Conservation (phyloP, 2,113 vertebrate genomes). For the Neotoma lepida region DNA sequence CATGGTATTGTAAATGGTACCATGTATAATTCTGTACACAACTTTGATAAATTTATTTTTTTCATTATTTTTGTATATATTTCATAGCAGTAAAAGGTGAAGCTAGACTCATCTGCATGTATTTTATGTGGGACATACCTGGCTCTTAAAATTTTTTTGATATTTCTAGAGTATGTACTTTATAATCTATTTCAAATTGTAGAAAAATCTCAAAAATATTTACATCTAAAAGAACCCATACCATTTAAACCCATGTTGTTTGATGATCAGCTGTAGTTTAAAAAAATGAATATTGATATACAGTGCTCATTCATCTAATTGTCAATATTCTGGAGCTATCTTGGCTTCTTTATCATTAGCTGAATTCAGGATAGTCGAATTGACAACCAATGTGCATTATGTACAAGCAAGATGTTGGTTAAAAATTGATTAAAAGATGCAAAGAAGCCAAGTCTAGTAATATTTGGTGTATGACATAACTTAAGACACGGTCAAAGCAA, state of each 20-base stretch:
- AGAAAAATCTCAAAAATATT: not conserved
- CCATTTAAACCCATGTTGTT: not conserved
- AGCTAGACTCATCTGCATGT: not conserved
- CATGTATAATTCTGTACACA: not conserved
- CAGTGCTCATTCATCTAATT: not conserved
- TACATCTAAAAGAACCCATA: not conserved
- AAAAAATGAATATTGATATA: not conserved
- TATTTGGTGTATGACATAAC: not conserved
- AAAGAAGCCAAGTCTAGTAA: not conserved
- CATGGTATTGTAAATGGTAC: not conserved
- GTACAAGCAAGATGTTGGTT: not conserved
- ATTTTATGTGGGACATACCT: not conserved
- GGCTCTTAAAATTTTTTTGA: not conserved
- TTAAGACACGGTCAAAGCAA: not conserved
- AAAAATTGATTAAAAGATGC: conserved; percentile 8
- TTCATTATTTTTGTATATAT: not conserved
- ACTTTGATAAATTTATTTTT: not conserved
- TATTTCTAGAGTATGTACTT: not conserved
- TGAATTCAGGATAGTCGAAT: not conserved
- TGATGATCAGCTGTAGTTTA: not conserved
- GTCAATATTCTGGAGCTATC: not conserved
- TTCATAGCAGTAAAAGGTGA: not conserved
- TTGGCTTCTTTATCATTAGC: not conserved
- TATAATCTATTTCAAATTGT: not conserved
- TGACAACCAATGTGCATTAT: not conserved